These are phyloP conservation scores for Cyclopterus lumpus DNA, from an alignment of 2,797 vertebrate species.

Conservation along the genomic window DNA sequence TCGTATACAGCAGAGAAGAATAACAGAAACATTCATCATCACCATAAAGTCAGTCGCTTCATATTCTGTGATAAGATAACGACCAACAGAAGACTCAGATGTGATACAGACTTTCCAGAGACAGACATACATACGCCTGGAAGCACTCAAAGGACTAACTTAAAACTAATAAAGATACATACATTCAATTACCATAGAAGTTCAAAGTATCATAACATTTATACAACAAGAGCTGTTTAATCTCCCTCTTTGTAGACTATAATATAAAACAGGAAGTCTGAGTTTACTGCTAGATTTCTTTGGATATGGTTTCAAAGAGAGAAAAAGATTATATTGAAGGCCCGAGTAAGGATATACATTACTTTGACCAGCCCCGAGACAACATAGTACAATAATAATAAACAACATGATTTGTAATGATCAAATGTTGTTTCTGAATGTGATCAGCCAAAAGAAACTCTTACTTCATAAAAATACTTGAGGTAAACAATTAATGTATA, in stretches of 20 bases:
- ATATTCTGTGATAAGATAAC: slow-evolving; percentile 6
- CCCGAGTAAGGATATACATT: neutral
- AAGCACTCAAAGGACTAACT: slow-evolving; percentile 21
- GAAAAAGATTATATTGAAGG: neutral
- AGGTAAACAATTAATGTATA: neutral
- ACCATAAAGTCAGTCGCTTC: neutral
- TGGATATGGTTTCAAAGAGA: slow-evolving; percentile 8
- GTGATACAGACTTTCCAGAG: neutral
- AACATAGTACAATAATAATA: neutral
- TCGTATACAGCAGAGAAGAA: neutral
- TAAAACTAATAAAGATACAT: slow-evolving; percentile 18
- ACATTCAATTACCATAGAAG: slow-evolving; percentile 14
- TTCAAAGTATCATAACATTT: slow-evolving; percentile 8
- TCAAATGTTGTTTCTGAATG: neutral
- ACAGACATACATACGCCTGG: slow-evolving; percentile 24
- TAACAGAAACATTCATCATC: neutral
- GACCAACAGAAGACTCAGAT: slow-evolving; percentile 15
- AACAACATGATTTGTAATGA: neutral
- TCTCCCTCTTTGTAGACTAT: neutral
- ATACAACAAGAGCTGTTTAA: slow-evolving; percentile 2
- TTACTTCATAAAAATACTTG: neutral
- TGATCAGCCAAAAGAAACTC: neutral
- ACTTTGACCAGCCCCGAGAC: neutral
- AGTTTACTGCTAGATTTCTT: neutral
- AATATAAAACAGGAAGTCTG: slow-evolving; percentile 17